Percentiles rank a stretch among this genome's conserved stretches.
These are phyloP conservation scores for Holacanthella duospinosa DNA, from an alignment of 2,888 invertebrate species.

Conservation along the genomic window DNA sequence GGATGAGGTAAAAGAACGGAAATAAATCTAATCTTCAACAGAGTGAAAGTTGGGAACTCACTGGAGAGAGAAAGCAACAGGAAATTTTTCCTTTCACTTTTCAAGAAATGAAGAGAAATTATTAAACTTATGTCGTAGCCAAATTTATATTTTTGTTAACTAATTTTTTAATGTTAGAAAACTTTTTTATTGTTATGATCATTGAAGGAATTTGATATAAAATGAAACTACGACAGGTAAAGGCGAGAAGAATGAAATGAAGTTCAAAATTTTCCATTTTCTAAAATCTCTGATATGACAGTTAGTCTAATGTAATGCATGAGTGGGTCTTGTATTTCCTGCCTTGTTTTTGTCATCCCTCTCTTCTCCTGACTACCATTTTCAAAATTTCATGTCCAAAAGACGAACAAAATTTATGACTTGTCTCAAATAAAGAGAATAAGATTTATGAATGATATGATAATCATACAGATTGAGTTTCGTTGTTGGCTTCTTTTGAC, in stretches of 20 bases:
- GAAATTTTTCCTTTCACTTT: neutral
- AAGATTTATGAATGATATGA: conserved; percentile 5
- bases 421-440: conserved; percentile 1
- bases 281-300: neutral
- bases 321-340: neutral
- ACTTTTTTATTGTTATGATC: too few relatives aligned
- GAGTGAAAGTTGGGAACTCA: neutral
- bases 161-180: too few relatives aligned
- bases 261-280: neutral
- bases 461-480: conserved; percentile 1
- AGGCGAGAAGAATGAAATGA: too few relatives aligned
- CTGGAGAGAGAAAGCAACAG: neutral
- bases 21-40: conserved; percentile 3
- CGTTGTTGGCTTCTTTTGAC: neutral
- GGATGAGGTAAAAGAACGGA: conserved; percentile 2
- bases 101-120: neutral
- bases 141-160: too few relatives aligned
- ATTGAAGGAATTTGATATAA: too few relatives aligned
- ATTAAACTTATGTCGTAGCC: neutral
- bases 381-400: neutral
- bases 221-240: too few relatives aligned
- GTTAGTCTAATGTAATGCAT: conserved; percentile 1
- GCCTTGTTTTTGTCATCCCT: neutral
- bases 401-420: neutral
- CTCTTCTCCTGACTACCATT: neutral